Evolutionary conservation across 2,113 vertebrate genomes (phyloP).

Genomic region (Xiphophorus maculatus): DNA sequence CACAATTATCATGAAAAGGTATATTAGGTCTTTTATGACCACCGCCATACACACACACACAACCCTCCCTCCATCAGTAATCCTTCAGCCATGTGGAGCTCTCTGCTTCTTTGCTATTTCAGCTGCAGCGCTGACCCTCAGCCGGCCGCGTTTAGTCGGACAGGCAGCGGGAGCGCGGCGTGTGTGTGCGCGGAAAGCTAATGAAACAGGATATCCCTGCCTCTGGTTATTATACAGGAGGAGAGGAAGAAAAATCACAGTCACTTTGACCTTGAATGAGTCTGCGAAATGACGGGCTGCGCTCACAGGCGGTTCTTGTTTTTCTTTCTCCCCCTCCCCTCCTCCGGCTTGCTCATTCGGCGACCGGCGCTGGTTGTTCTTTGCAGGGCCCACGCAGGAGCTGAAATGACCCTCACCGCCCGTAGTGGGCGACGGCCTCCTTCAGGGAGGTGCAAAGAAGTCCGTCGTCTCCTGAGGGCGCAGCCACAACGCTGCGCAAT

Average conservation of each 20-base stretch:
- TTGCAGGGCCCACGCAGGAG: constrained; percentile 9
- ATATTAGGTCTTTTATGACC: constrained; percentile 38
- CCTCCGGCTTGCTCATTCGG: constrained; percentile 12
- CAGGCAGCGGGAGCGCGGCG: constrained; percentile 37
- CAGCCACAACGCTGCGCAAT: constrained; percentile 1
- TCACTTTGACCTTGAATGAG: constrained; percentile 53
- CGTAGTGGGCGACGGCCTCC: background rate
- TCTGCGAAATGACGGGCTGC: constrained; percentile 29
- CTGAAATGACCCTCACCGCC: background rate
- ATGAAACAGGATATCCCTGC: constrained; percentile 65
- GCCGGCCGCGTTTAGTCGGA: constrained; percentile 51
- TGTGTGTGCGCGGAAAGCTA: constrained; percentile 52
- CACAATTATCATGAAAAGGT: too few species aligned
- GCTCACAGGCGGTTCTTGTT: constrained; percentile 16
- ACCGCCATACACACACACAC: background rate
- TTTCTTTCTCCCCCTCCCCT: background rate
- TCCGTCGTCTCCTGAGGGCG: constrained; percentile 9
- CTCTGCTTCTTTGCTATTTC: constrained; percentile 55
- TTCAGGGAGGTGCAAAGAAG: constrained; percentile 14
- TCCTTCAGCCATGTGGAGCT: constrained; percentile 28
- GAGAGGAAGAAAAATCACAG: constrained; percentile 40
- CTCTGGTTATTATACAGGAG: constrained; percentile 41
- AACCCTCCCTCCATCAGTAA: constrained; percentile 41
- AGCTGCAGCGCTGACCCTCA: constrained; percentile 54
- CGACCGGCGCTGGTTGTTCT: constrained; percentile 17